Conservation (phyloP, 2,113 vertebrate species). For the Orientallactaga bullata region DNA sequence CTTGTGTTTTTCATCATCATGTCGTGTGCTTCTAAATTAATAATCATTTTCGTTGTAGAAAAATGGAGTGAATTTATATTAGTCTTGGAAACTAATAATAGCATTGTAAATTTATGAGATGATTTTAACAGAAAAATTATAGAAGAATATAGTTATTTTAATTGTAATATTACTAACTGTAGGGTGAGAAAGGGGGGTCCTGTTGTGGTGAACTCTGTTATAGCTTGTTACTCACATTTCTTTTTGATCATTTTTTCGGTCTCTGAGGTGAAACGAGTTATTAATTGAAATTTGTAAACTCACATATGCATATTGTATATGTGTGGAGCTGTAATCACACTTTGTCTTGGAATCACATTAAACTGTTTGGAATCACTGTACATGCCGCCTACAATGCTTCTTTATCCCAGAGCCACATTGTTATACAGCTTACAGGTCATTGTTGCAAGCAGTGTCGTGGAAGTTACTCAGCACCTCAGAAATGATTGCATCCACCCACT, state of each 20-base stretch:
- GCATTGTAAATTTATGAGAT: conserved; percentile 98
- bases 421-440: background rate
- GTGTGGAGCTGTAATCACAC: conserved; percentile 99
- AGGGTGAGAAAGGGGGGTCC: conserved; percentile 96
- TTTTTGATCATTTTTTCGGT: conserved; percentile 99
- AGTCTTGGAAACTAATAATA: conserved; percentile 99
- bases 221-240: conserved; percentile 99
- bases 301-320: conserved; percentile 99
- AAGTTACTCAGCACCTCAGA: background rate
- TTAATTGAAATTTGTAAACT: conserved; percentile 99
- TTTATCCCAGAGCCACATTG: conserved; percentile 37
- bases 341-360: conserved; percentile 99
- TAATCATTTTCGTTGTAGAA: conserved; percentile 99
- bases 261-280: conserved; percentile 99
- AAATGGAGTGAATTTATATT: conserved; percentile 99
- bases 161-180: conserved; percentile 99
- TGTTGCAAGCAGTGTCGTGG: rapidly evolving
- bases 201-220: conserved; percentile 99
- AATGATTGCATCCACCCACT: background rate
- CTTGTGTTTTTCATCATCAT: conserved; percentile 99
- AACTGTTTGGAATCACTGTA: conserved; percentile 99
- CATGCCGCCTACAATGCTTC: background rate
- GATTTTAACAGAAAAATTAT: conserved; percentile 99
- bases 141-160: conserved; percentile 99
- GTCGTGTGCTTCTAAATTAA: conserved; percentile 99